Percentiles rank a stretch among this genome's conserved stretches.
Conservation (phyloP, 2,797 vertebrate species). For the Sandelia bainsii region DNA sequence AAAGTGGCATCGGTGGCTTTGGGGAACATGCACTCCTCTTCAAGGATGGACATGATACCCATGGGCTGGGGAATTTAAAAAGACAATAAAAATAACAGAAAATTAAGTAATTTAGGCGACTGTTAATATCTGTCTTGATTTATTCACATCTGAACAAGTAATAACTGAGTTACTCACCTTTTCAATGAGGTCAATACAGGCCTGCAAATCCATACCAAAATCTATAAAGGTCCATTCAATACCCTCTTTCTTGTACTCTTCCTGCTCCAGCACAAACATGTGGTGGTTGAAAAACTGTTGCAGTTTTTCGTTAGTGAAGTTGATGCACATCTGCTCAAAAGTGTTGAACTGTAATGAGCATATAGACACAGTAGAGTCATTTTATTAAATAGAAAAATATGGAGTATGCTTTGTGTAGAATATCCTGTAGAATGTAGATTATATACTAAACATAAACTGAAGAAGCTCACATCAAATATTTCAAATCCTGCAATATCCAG, state of each 20-base stretch:
- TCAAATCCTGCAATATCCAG: conserved; percentile 92
- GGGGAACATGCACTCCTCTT: conserved; percentile 97
- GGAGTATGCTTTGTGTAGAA: neutral
- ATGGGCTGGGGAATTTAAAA: conserved; percentile 80
- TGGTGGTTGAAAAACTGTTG: conserved; percentile 84
- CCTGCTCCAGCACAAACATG: conserved; percentile 83
- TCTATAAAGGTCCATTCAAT: conserved; percentile 87
- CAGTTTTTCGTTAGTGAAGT: conserved; percentile 87
- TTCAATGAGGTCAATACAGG: conserved; percentile 87
- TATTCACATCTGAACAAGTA: too few species aligned
- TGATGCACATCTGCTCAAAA: conserved; percentile 93
- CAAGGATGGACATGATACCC: conserved; percentile 94
- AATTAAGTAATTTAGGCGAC: neutral
- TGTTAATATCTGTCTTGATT: too few species aligned
- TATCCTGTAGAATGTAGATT: neutral
- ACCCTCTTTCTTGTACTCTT: conserved; percentile 85
- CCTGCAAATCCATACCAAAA: conserved; percentile 85
- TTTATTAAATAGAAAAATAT: neutral
- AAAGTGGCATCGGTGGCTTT: conserved; percentile 88
- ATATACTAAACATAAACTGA: neutral
- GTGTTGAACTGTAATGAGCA: conserved; percentile 86
- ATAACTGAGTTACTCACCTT: conserved; percentile 68
- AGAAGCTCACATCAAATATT: conserved; percentile 87
- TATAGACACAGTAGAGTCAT: neutral
- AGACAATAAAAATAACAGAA: neutral